phyloP scores from a whole-genome alignment of 2,113 vertebrate species.

The Hyperoodon ampullatus region DNA sequence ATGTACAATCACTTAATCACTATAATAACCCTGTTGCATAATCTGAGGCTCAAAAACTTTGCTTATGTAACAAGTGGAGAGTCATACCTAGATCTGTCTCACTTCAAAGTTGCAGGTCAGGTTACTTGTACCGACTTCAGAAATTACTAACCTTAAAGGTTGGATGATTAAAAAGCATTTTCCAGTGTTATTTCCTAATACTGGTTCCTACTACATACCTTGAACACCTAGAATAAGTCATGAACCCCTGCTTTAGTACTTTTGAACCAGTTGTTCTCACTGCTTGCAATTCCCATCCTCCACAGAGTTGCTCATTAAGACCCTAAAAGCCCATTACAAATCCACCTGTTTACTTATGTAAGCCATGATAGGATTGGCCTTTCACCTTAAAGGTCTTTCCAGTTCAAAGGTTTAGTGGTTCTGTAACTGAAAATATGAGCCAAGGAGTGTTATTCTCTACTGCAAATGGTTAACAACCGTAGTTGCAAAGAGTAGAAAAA shows the following conservation, averaged over 20 bases:
- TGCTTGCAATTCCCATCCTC: not conserved
- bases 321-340: not conserved
- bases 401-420: conserved; percentile 38
- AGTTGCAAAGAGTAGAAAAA: conserved; percentile 33
- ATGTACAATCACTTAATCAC: not conserved
- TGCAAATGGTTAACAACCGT: not conserved
- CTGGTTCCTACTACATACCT: not conserved
- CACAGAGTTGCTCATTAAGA: not conserved
- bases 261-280: conserved; percentile 36
- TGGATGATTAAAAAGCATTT: conserved; percentile 1
- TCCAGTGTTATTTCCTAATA: not conserved
- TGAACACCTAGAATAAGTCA: not conserved
- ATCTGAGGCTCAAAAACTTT: not conserved
- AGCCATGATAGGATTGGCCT: conserved; percentile 1
- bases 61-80: not conserved
- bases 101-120: not conserved
- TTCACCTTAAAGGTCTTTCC: not conserved
- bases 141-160: not conserved
- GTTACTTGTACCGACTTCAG: not conserved
- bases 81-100: not conserved
- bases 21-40: not conserved
- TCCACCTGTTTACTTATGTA: conserved; percentile 13
- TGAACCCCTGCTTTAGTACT: conserved; percentile 4
- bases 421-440: not conserved
- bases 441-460: not conserved